A percentile compares a stretch with the other conserved stretches of the same genome.
phyloP scores from a whole-genome alignment of 2,888 invertebrate species.

The Neelides folsomi region DNA sequence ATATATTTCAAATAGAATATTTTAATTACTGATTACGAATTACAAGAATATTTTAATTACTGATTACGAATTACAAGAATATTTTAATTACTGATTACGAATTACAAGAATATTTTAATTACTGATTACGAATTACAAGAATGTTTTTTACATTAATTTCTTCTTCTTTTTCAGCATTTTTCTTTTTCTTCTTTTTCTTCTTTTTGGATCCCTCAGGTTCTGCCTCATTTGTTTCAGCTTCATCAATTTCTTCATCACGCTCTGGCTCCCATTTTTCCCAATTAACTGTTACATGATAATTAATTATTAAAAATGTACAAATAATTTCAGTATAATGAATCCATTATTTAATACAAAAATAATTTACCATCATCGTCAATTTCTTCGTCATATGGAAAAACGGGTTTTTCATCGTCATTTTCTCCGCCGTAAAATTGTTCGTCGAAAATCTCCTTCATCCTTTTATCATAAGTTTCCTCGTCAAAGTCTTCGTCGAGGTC shows the following conservation, averaged over 20 bases:
- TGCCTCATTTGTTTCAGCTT: constrained; percentile 7
- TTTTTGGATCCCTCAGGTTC: constrained; percentile 33
- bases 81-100: too few relatives aligned
- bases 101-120: too few relatives aligned
- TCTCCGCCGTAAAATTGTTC: constrained; percentile 69
- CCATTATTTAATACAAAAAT: too few relatives aligned
- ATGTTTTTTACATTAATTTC: constrained; percentile 9
- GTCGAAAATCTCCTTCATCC: constrained; percentile 75
- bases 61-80: too few relatives aligned
- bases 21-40: too few relatives aligned
- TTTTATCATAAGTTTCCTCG: constrained; percentile 69
- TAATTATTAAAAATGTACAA: too few relatives aligned
- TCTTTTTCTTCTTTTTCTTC: constrained; percentile 10
- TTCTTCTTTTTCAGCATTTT: constrained; percentile 37
- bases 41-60: too few relatives aligned
- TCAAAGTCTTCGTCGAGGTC: constrained; percentile 86
- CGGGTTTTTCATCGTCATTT: constrained; percentile 61
- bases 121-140: too few relatives aligned
- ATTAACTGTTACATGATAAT: too few relatives aligned
- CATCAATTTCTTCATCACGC: constrained; percentile 5
- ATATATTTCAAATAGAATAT: too few relatives aligned
- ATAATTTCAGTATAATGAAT: too few relatives aligned
- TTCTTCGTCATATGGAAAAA: constrained; percentile 66
- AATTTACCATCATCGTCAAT: constrained; percentile 36
- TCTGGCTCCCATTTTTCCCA: not conserved